These are phyloP conservation scores for Magallana ariakensis DNA, from an alignment of 1,140 invertebrate genomes.

Conservation along the genomic window DNA sequence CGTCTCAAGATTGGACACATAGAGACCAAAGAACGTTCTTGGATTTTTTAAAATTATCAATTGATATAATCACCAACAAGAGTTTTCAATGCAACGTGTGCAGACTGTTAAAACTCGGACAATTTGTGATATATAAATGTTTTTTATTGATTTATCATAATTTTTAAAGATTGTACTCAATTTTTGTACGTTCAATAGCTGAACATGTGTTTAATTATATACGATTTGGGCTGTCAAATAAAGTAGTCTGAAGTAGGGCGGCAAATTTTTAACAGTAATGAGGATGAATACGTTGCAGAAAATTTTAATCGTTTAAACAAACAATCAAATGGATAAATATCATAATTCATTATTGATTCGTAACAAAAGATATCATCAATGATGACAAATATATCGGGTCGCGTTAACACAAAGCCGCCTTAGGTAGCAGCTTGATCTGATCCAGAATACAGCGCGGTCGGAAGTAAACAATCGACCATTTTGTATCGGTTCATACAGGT, in stretches of 20 bases:
- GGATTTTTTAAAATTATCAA: not conserved
- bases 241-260: too few species aligned
- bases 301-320: not conserved
- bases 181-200: too few species aligned
- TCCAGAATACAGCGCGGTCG: not conserved
- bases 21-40: not conserved
- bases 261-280: too few species aligned
- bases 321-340: not conserved
- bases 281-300: too few species aligned
- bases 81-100: too few species aligned
- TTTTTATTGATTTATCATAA: too few species aligned
- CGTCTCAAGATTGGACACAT: too few species aligned
- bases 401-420: not conserved
- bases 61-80: not conserved
- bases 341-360: not conserved
- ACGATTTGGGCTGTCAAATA: too few species aligned
- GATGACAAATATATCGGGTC: not conserved
- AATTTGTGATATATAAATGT: too few species aligned
- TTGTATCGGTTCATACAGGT: not conserved
- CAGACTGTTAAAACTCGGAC: too few species aligned
- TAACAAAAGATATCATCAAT: not conserved
- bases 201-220: too few species aligned
- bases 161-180: too few species aligned
- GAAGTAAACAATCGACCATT: not conserved
- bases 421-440: not conserved